Conservation (phyloP, 2,888 invertebrate genomes). For the Cenopis cana region DNA sequence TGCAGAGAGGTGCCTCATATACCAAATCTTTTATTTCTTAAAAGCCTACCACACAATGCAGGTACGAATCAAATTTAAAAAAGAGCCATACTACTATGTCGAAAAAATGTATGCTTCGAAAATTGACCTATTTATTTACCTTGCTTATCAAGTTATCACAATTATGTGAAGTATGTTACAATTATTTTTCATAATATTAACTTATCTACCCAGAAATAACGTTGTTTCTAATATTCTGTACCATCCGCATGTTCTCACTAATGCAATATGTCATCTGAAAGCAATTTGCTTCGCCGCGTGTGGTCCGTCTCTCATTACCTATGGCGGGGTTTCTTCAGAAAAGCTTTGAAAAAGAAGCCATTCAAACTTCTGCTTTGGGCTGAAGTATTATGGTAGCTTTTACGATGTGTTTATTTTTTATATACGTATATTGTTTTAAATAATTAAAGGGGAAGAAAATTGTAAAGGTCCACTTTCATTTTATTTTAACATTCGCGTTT, state of each 20-base stretch:
- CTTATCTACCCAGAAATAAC: background rate
- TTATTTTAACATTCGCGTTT: slow-evolving; percentile 54
- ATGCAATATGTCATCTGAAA: slow-evolving; percentile 81
- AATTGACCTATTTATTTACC: no score
- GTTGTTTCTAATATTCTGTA: slow-evolving; percentile 34
- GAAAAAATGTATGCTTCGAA: no score
- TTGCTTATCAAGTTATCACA: no score
- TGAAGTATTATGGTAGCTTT: background rate
- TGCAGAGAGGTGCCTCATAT: no score
- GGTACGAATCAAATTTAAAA: no score
- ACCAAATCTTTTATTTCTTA: no score
- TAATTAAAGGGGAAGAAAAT: slow-evolving; percentile 47
- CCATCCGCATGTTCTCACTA: slow-evolving; percentile 57
- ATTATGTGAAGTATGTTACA: no score
- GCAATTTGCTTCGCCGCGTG: slow-evolving; percentile 79
- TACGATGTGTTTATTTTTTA: background rate
- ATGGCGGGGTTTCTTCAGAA: slow-evolving; percentile 50
- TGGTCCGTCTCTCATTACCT: slow-evolving; percentile 77
- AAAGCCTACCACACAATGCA: no score
- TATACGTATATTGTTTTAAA: slow-evolving; percentile 41
- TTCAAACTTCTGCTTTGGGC: background rate
- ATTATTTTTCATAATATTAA: background rate
- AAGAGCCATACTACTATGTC: no score
- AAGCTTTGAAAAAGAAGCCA: slow-evolving; percentile 12
- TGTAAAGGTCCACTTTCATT: slow-evolving; percentile 59